phyloP scores from a whole-genome alignment of 1,140 invertebrate species.

The Platorchestia sp. region DNA sequence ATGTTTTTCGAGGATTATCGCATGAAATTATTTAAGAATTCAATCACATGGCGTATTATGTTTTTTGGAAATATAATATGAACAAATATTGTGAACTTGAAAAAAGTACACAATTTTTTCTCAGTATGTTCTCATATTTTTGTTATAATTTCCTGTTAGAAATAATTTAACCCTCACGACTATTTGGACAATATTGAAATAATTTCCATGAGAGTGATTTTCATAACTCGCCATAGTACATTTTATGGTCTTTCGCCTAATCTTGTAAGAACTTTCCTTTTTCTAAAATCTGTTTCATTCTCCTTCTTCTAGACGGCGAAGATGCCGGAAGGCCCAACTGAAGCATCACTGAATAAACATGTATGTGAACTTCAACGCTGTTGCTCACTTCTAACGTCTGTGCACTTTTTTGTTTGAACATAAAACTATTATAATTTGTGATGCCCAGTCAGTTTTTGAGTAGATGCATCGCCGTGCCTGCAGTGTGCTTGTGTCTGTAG shows the following conservation, averaged over 20 bases:
- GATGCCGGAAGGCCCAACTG: slow-evolving; percentile 28
- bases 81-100: too few relatives aligned
- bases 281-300: slow-evolving; percentile 26
- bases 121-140: too few relatives aligned
- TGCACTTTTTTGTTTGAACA: not conserved
- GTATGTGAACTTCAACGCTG: not conserved
- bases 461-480: not conserved
- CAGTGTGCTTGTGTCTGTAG: slow-evolving; percentile 1
- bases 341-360: slow-evolving; percentile 46
- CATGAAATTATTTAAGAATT: too few relatives aligned
- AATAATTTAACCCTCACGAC: not conserved
- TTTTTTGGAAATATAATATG: too few relatives aligned
- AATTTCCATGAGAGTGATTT: not conserved
- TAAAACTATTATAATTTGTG: slow-evolving; percentile 9
- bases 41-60: too few relatives aligned
- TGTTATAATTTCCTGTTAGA: too few relatives aligned
- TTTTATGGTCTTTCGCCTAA: not conserved
- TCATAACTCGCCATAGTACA: not conserved
- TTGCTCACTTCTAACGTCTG: slow-evolving; percentile 10
- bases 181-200: not conserved
- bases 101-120: too few relatives aligned
- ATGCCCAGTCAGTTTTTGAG: not conserved
- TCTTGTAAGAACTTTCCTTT: not conserved
- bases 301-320: slow-evolving; percentile 44
- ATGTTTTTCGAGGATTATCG: too few relatives aligned